Conservation (phyloP, 2,888 invertebrate species). For the Phortica okadai region DNA sequence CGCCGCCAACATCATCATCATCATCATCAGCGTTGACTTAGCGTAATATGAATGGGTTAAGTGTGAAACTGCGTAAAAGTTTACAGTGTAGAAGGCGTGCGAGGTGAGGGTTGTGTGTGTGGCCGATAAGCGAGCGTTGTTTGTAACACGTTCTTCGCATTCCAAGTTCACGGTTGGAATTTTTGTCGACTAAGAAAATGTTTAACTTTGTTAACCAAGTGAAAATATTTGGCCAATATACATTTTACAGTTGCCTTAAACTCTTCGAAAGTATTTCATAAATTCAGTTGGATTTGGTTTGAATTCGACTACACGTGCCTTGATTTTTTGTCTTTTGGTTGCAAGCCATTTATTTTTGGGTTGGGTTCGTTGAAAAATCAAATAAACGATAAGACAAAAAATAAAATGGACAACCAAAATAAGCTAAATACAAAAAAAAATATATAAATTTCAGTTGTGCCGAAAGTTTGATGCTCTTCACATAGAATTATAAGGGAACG, state of each 20-base stretch:
- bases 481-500: too few relatives aligned
- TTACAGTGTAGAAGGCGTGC: background rate
- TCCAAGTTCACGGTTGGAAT: conserved; percentile 15
- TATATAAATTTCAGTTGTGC: too few relatives aligned
- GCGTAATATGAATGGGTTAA: background rate
- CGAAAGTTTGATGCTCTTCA: too few relatives aligned
- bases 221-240: conserved; percentile 7
- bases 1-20: background rate
- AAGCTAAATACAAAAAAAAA: too few relatives aligned
- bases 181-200: background rate
- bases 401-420: too few relatives aligned
- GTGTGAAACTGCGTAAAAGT: background rate
- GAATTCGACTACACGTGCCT: too few relatives aligned
- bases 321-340: too few relatives aligned
- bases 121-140: background rate
- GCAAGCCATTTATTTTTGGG: too few relatives aligned
- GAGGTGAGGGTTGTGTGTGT: background rate
- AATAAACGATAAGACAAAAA: too few relatives aligned
- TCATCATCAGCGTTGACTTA: too few relatives aligned
- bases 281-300: background rate
- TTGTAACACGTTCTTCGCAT: conserved; percentile 9
- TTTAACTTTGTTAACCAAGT: conserved; percentile 6
- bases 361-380: too few relatives aligned
- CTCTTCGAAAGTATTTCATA: background rate
- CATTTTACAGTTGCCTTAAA: background rate